These are phyloP conservation scores for Tragulus kanchil DNA, from an alignment of 2,113 vertebrate species.

Conservation along the genomic window DNA sequence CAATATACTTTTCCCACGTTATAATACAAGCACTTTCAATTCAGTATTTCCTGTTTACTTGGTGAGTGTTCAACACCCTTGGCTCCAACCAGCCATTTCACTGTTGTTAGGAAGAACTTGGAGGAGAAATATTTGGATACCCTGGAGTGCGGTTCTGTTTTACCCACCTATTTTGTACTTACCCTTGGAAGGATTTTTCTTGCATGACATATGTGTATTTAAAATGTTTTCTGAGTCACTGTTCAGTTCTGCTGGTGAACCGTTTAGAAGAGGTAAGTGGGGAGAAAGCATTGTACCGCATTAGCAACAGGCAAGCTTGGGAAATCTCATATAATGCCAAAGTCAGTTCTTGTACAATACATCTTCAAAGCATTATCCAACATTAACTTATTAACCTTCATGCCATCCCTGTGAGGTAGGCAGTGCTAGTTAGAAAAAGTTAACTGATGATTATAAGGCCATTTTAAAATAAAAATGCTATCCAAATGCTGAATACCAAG, in stretches of 20 bases:
- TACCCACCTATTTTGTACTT: background rate
- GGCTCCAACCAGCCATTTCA: background rate
- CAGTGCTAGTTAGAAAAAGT: constrained; percentile 40
- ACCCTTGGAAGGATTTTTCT: background rate
- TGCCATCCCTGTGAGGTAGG: constrained; percentile 18
- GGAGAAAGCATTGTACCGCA: background rate
- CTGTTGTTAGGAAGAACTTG: background rate
- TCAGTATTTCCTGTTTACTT: background rate
- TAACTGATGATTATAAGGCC: constrained; percentile 15
- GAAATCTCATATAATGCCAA: constrained; percentile 24
- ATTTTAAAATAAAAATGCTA: constrained; percentile 60
- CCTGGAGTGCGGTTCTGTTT: background rate
- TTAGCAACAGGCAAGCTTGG: background rate
- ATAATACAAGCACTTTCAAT: background rate
- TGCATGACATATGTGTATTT: background rate
- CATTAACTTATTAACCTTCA: constrained; percentile 1
- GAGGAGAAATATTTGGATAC: background rate
- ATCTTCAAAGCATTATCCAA: constrained; percentile 33
- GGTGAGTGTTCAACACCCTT: background rate
- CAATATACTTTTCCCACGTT: background rate
- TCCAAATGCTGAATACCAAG: constrained; percentile 51
- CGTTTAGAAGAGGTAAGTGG: background rate
- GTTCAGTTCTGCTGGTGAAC: background rate
- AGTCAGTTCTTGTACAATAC: background rate
- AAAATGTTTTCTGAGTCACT: background rate